Evolutionary conservation across 1,140 invertebrate genomes (phyloP).

Genomic region (Drosophila suzukii): DNA sequence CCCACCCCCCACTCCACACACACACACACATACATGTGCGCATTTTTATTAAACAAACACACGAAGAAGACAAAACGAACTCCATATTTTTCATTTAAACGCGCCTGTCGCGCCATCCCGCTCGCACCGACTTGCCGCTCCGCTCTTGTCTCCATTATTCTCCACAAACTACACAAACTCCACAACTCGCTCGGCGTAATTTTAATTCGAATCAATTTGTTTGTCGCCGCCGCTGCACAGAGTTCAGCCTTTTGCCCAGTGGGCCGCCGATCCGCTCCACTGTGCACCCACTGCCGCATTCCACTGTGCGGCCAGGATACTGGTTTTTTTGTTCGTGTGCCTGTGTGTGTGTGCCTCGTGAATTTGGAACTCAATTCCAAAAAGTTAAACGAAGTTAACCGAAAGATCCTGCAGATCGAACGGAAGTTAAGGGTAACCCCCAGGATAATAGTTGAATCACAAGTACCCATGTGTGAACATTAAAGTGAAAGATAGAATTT

Average conservation of each 20-base stretch:
- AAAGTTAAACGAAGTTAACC: background rate
- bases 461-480: too few relatives aligned
- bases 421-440: background rate
- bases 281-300: slow-evolving; percentile 5
- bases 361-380: background rate
- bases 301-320: slow-evolving; percentile 16
- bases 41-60: slow-evolving; percentile 65
- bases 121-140: slow-evolving; percentile 7
- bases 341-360: slow-evolving; percentile 1
- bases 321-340: slow-evolving; percentile 6
- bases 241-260: slow-evolving; percentile 54
- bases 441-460: too few relatives aligned
- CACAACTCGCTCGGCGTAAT: slow-evolving; percentile 56
- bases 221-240: slow-evolving; percentile 67
- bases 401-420: background rate
- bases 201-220: slow-evolving; percentile 82
- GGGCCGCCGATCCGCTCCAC: slow-evolving; percentile 50
- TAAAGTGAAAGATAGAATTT: too few relatives aligned
- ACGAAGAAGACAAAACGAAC: slow-evolving; percentile 24
- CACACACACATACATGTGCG: slow-evolving; percentile 7
- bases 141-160: background rate
- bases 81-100: slow-evolving; percentile 70
- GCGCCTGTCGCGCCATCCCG: slow-evolving; percentile 33
- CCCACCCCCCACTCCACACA: too few relatives aligned
- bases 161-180: slow-evolving; percentile 14